Percentiles rank a stretch among this genome's conserved stretches.
Conservation (phyloP, 2,113 vertebrate genomes). For the Mungos mungo region DNA sequence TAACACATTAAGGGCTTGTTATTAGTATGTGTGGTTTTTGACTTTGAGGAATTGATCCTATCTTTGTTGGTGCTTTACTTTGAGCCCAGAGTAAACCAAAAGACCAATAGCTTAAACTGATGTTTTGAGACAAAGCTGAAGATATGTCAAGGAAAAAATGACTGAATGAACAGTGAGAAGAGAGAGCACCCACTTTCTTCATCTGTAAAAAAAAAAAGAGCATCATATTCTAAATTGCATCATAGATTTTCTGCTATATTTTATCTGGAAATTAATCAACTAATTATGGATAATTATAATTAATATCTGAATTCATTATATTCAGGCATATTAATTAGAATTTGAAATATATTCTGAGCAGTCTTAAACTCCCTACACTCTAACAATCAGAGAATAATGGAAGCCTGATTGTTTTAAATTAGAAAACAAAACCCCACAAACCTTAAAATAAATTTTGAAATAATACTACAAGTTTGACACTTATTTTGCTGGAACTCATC, state of each 20-base stretch:
- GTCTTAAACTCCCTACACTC: constrained; percentile 41
- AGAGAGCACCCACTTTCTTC: neutral
- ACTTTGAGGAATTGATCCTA: neutral
- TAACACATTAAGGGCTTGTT: constrained; percentile 3
- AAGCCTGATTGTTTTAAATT: constrained; percentile 71
- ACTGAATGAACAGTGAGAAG: neutral
- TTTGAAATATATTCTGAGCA: constrained; percentile 66
- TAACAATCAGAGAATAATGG: constrained; percentile 75
- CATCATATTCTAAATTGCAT: constrained; percentile 52
- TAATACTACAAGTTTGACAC: neutral
- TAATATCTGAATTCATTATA: constrained; percentile 79
- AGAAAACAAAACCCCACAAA: neutral
- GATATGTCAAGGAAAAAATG: neutral
- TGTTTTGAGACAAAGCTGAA: constrained; percentile 10
- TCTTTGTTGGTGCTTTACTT: neutral
- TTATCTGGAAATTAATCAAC: constrained; percentile 73
- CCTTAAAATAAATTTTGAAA: constrained; percentile 66
- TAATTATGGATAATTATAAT: constrained; percentile 77
- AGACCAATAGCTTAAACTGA: neutral
- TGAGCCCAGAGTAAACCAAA: neutral
- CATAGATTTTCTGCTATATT: constrained; percentile 52
- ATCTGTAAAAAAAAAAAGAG: constrained; percentile 20
- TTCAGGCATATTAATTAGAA: constrained; percentile 71
- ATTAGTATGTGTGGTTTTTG: neutral
- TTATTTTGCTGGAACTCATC: neutral